phyloP scores from a whole-genome alignment of 2,888 invertebrate genomes.

The Nomada ferruginata region DNA sequence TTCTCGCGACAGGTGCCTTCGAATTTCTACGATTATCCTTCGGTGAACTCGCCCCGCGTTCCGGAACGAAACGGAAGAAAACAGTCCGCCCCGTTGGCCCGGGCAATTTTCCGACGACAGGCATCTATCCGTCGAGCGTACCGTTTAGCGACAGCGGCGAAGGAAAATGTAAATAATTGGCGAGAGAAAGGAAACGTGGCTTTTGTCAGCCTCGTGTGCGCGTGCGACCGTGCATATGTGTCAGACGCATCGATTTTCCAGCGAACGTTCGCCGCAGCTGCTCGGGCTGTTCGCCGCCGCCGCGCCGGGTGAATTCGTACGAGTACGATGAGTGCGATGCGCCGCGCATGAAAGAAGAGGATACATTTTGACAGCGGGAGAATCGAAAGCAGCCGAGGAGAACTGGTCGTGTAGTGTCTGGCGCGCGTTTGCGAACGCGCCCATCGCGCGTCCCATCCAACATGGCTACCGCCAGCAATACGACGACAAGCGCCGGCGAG shows the following conservation, averaged over 20 bases:
- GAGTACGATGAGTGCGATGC: slow-evolving; percentile 1
- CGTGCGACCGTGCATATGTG: slow-evolving; percentile 34
- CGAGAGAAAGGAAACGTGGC: slow-evolving; percentile 11
- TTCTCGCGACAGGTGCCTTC: too few species aligned
- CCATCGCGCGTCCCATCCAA: slow-evolving; percentile 73
- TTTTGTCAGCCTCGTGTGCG: slow-evolving; percentile 19
- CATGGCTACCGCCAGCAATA: slow-evolving; percentile 76
- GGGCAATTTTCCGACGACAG: background rate
- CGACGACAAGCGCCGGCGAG: slow-evolving; percentile 62
- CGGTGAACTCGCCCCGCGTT: background rate
- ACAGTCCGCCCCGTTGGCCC: too few species aligned
- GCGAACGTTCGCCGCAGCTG: slow-evolving; percentile 29
- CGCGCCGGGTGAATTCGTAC: slow-evolving; percentile 8
- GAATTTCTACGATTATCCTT: too few species aligned
- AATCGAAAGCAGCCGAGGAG: slow-evolving; percentile 15
- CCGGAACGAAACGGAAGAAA: background rate
- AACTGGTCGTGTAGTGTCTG: slow-evolving; percentile 28
- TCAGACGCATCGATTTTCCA: slow-evolving; percentile 54
- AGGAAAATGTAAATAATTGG: slow-evolving; percentile 4
- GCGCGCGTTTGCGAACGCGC: slow-evolving; percentile 63
- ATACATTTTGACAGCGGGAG: background rate
- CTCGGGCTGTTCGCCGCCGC: background rate
- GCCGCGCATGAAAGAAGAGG: slow-evolving; percentile 17
- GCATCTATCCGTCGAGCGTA: background rate
- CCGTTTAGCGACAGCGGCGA: background rate